A percentile compares a stretch with the other conserved stretches of the same genome.
Evolutionary conservation across 2,113 vertebrate genomes (phyloP).

Genomic region (Vulpes lagopus): DNA sequence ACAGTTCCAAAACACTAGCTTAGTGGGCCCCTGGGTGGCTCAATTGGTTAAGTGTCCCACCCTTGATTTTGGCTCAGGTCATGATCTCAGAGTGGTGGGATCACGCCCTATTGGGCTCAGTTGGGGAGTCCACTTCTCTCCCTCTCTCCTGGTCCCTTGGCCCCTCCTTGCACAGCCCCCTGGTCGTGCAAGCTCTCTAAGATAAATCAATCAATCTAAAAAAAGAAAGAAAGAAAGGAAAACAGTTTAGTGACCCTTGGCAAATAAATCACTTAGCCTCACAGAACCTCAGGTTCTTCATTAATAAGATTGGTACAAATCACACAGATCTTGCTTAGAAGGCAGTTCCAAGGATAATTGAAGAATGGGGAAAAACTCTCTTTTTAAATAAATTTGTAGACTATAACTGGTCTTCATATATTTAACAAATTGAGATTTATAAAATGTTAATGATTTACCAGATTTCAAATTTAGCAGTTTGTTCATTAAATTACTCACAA

Average conservation of each 20-base stretch:
- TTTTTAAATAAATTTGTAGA: not conserved
- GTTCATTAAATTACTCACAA: not conserved
- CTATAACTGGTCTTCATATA: not conserved
- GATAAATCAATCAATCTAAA: not conserved
- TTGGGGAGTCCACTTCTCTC: not conserved
- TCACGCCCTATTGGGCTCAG: not conserved
- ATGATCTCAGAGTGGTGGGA: not conserved
- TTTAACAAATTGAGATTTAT: conserved; percentile 4
- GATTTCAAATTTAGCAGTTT: not conserved
- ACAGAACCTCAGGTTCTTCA: not conserved
- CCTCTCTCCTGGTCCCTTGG: not conserved
- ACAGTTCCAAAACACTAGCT: not conserved
- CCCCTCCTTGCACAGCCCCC: not conserved
- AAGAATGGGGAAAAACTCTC: not conserved
- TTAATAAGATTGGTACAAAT: not conserved
- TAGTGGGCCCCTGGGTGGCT: not conserved
- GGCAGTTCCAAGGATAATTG: not conserved
- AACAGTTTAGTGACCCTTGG: not conserved
- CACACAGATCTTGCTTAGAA: not conserved
- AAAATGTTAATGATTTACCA: not conserved
- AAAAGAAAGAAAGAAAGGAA: not conserved
- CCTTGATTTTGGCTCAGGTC: not conserved
- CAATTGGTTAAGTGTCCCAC: not conserved
- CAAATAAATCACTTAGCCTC: not conserved
- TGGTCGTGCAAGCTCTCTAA: not conserved